A percentile compares a stretch with the other conserved stretches of the same genome.
Evolutionary conservation across 2,888 invertebrate species (phyloP).

Genomic region (Epirrita christyi): DNA sequence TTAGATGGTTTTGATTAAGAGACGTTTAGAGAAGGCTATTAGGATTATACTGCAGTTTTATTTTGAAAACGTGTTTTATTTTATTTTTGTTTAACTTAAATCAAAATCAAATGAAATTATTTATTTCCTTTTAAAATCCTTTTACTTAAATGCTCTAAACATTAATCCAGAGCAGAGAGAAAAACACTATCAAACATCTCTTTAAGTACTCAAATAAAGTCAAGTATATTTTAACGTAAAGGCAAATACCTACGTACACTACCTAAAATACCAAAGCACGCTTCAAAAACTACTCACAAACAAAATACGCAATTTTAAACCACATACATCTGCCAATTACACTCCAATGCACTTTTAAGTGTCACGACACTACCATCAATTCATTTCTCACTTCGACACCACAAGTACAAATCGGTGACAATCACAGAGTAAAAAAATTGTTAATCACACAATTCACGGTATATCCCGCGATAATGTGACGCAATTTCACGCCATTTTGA

Average conservation of each 20-base stretch:
- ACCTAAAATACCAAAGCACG: background rate
- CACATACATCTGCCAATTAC: slow-evolving; percentile 19
- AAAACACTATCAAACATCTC: no score
- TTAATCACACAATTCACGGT: slow-evolving; percentile 37
- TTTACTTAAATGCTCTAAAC: no score
- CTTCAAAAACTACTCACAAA: background rate
- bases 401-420: slow-evolving; percentile 37
- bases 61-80: background rate
- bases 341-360: slow-evolving; percentile 33
- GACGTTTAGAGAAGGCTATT: slow-evolving; percentile 16
- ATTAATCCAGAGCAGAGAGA: no score
- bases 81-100: background rate
- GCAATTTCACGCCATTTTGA: slow-evolving; percentile 78
- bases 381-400: slow-evolving; percentile 48
- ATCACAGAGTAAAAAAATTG: slow-evolving; percentile 35
- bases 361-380: slow-evolving; percentile 30
- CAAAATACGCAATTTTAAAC: slow-evolving; percentile 1
- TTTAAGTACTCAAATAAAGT: background rate
- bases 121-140: no score
- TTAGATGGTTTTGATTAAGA: slow-evolving; percentile 38
- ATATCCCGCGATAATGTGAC: slow-evolving; percentile 62
- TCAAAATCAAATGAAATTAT: no score
- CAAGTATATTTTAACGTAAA: no score
- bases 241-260: no score
- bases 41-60: slow-evolving; percentile 3